Evolutionary conservation across 2,113 vertebrate genomes (phyloP), one percentile per base, ranked within the genome.

Genomic region (Nesogale talazaci): DNA sequence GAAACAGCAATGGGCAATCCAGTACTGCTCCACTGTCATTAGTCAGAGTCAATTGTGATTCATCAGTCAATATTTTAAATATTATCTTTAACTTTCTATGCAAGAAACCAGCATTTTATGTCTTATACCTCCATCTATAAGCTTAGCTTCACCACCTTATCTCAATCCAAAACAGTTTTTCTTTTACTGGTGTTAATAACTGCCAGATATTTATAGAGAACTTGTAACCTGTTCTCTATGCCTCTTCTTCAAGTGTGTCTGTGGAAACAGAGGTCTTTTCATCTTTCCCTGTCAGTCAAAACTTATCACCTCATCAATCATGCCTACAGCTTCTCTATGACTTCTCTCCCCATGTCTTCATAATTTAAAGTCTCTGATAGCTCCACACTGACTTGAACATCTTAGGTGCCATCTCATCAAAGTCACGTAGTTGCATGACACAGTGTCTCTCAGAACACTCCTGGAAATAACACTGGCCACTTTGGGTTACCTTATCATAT

Each of bases 401-500:
- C 34, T 36, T 88, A 88, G 72, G 52, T 88, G 46, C 20, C 72
- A 91, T 92, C 70, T 96, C 86, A 80, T 93, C 76, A 94, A 94
- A 94, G 83, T 93, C 91, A 94, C 12, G 0, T 92, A 74, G 88
- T 92, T 96, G 76, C 87, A 93, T 93, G 83, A 93, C 65, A 94
- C n/a, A 77, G n/a, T 94, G 82, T 96, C 27, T 92, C 56, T 95
- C 83, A 92, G 80, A 94, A 93, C 57, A 93, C 76, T 95, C 65
- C 63, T 94, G 94, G 70, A 96, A 95, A 95, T 94, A 96, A 90
- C 40, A 77, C 57, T 92, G 92, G 59, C 46, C 67, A 65, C 25
- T 88, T 93, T 93, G 34, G 83, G 83, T 95, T 95, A 93, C 57
- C 61, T 93, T 94, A 96, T 86, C 88, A 83, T 76, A 93, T 95